Conservation (phyloP, 2,797 vertebrate species). For the Mallotus villosus region DNA sequence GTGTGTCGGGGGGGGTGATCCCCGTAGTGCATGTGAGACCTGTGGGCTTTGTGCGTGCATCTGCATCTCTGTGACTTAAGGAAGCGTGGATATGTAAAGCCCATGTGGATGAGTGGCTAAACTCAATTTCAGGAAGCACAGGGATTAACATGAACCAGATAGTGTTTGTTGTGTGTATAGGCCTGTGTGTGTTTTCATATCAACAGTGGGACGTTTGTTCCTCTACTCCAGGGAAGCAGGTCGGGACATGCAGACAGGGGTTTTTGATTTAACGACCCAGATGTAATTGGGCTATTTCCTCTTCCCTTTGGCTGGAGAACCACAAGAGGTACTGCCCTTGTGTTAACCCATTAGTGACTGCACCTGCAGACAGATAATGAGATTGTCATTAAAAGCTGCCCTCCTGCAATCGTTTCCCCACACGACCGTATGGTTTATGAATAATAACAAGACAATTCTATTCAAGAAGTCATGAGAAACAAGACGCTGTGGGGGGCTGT, state of each 20-base stretch:
- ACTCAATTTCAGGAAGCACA: conserved; percentile 48
- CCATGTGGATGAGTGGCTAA: conserved; percentile 10
- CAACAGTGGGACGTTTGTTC: conserved; percentile 51
- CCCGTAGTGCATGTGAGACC: not conserved
- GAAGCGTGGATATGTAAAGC: conserved; percentile 8
- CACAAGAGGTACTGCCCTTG: conserved; percentile 11
- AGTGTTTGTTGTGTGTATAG: conserved; percentile 61
- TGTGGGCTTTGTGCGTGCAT: not conserved
- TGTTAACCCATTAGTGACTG: conserved; percentile 3
- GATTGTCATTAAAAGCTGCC: no score
- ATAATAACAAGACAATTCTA: no score
- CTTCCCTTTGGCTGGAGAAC: conserved; percentile 25
- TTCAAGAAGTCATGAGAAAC: not conserved
- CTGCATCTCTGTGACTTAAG: conserved; percentile 22
- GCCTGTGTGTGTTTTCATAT: conserved; percentile 54
- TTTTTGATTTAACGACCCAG: conserved; percentile 14
- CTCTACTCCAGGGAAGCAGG: conserved; percentile 25
- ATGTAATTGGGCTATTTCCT: conserved; percentile 41
- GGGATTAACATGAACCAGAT: conserved; percentile 50
- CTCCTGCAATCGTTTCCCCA: not conserved
- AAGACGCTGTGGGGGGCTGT: conserved; percentile 7
- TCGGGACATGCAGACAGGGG: conserved; percentile 19
- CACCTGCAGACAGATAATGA: conserved; percentile 23
- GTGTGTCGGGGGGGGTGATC: not conserved
- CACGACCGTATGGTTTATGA: not conserved